A percentile compares a stretch with the other conserved stretches of the same genome.
Evolutionary conservation across 2,113 vertebrate genomes (phyloP).

Genomic region (Mixornis gularis): DNA sequence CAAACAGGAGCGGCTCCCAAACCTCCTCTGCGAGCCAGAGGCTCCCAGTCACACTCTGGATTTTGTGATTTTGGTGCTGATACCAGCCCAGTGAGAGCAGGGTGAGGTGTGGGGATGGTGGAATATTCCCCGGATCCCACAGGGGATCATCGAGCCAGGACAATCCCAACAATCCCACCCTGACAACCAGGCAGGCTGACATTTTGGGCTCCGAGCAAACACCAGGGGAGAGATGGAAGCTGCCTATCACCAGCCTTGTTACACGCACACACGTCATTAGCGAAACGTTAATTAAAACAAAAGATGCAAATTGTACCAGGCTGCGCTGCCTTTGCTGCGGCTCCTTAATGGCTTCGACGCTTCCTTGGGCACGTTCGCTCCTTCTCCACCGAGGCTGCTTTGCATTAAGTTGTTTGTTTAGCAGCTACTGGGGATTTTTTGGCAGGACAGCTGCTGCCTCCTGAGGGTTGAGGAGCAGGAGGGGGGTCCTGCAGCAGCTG

Average conservation of each 20-base stretch:
- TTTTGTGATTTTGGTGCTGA: neutral
- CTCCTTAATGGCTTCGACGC: neutral
- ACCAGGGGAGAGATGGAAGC: rapidly evolving
- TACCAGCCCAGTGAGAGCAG: neutral
- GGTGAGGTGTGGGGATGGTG: neutral
- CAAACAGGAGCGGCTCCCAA: neutral
- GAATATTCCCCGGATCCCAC: neutral
- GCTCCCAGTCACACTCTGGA: neutral
- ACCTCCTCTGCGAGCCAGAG: neutral
- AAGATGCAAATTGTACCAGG: neutral
- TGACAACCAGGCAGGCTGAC: neutral
- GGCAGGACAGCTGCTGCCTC: constrained; percentile 13
- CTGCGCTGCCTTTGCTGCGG: neutral
- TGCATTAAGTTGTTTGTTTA: constrained; percentile 51
- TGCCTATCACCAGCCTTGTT: rapidly evolving
- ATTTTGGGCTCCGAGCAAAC: neutral
- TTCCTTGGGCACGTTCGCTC: constrained; percentile 42
- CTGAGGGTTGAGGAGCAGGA: neutral
- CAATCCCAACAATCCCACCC: rapidly evolving
- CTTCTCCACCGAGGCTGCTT: neutral
- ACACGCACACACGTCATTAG: neutral
- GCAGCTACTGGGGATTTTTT: constrained; percentile 25
- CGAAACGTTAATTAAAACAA: neutral
- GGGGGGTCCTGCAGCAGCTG: neutral
- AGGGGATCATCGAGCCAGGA: rapidly evolving